Evolutionary conservation across 2,888 invertebrate genomes (phyloP).

Genomic region (Lasioglossum vierecki): DNA sequence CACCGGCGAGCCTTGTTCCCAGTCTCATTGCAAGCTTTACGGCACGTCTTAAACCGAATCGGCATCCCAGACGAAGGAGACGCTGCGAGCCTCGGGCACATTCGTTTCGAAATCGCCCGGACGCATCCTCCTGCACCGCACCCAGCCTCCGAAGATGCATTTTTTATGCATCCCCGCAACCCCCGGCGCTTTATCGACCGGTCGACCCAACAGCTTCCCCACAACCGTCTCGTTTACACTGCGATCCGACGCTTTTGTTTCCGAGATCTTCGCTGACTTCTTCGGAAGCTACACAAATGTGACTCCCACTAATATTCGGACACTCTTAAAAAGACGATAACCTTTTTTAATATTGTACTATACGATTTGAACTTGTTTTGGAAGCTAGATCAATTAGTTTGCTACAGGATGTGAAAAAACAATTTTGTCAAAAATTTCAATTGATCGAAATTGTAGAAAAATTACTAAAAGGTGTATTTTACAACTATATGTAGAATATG

Average conservation of each 20-base stretch:
- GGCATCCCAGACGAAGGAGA: neutral
- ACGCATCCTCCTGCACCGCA: neutral
- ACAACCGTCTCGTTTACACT: neutral
- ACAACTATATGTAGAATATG: too few relatives aligned
- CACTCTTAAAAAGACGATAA: too few relatives aligned
- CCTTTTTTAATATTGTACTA: too few relatives aligned
- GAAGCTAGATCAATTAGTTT: too few relatives aligned
- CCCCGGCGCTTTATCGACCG: constrained; percentile 5
- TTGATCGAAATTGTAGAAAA: too few relatives aligned
- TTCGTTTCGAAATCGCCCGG: neutral
- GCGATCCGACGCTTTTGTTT: constrained; percentile 5
- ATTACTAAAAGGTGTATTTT: too few relatives aligned
- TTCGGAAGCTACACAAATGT: neutral
- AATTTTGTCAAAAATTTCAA: too few relatives aligned
- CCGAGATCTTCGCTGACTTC: neutral
- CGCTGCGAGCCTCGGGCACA: neutral
- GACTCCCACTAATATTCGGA: too few relatives aligned
- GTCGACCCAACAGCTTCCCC: neutral
- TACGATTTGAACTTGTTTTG: too few relatives aligned
- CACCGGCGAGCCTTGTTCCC: neutral
- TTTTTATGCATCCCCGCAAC: constrained; percentile 5
- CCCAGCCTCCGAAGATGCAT: neutral
- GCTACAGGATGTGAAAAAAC: too few relatives aligned
- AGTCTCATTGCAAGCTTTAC: neutral
- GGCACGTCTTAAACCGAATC: constrained; percentile 1